phyloP scores from a whole-genome alignment of 1,140 invertebrate genomes.

The Cryptotermes secundus region DNA sequence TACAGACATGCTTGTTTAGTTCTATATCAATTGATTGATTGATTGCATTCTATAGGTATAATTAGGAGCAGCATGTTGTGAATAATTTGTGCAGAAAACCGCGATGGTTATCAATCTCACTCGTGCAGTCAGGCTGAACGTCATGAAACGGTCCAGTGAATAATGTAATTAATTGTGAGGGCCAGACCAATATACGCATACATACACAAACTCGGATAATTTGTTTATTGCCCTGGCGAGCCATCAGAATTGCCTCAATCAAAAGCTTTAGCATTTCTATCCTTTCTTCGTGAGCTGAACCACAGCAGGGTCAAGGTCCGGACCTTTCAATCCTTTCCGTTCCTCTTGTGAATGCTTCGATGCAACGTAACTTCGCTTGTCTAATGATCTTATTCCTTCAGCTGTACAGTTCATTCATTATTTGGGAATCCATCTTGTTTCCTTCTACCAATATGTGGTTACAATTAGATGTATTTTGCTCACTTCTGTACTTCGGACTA shows the following conservation, averaged over 20 bases:
- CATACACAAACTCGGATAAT: background rate
- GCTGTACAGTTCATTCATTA: too few relatives aligned
- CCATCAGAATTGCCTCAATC: background rate
- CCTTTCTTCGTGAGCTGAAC: too few relatives aligned
- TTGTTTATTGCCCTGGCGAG: background rate
- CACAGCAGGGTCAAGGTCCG: too few relatives aligned
- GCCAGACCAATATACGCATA: background rate
- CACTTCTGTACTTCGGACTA: too few relatives aligned
- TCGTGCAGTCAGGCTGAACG: background rate
- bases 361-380: too few relatives aligned
- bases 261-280: background rate
- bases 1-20: background rate
- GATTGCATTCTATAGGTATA: constrained; percentile 28
- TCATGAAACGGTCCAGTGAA: constrained; percentile 17
- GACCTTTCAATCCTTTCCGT: too few relatives aligned
- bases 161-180: constrained; percentile 25
- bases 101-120: constrained; percentile 25
- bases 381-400: too few relatives aligned
- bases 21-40: constrained; percentile 25
- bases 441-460: too few relatives aligned
- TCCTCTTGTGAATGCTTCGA: too few relatives aligned
- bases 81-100: constrained; percentile 25
- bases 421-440: too few relatives aligned
- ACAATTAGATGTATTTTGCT: too few relatives aligned
- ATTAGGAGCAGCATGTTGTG: constrained; percentile 25